Evolutionary conservation across 2,113 vertebrate genomes (phyloP).

Genomic region (Serilophus lunatus): DNA sequence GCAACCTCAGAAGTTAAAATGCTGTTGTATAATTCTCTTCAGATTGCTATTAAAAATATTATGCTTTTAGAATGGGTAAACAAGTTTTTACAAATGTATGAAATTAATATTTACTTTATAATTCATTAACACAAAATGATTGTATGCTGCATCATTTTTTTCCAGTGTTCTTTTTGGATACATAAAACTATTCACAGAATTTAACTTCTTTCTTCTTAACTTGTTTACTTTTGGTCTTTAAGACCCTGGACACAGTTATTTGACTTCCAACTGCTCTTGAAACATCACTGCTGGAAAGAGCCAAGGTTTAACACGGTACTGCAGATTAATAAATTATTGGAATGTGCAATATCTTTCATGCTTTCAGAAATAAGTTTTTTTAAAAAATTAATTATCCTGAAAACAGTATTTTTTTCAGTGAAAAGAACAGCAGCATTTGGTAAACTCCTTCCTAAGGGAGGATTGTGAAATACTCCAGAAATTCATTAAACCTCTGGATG

Average conservation of each 20-base stretch:
- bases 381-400: not conserved
- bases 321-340: conserved; percentile 30
- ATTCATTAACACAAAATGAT: not conserved
- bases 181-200: not conserved
- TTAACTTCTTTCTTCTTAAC: not conserved
- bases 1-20: not conserved
- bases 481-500: not conserved
- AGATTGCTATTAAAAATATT: not conserved
- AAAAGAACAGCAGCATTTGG: not conserved
- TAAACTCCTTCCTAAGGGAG: not conserved
- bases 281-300: not conserved
- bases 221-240: not conserved
- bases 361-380: not conserved
- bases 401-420: not conserved
- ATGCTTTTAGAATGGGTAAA: not conserved
- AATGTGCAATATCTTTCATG: not conserved
- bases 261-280: conserved; percentile 21
- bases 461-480: not conserved
- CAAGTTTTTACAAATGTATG: not conserved
- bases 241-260: not conserved
- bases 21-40: not conserved
- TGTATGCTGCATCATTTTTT: not conserved
- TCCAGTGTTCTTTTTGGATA: not conserved
- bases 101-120: not conserved
- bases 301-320: not conserved